A percentile compares a stretch with the other conserved stretches of the same genome.
Conservation (phyloP, 2,113 vertebrate genomes). For the Chionodraco myersi region DNA sequence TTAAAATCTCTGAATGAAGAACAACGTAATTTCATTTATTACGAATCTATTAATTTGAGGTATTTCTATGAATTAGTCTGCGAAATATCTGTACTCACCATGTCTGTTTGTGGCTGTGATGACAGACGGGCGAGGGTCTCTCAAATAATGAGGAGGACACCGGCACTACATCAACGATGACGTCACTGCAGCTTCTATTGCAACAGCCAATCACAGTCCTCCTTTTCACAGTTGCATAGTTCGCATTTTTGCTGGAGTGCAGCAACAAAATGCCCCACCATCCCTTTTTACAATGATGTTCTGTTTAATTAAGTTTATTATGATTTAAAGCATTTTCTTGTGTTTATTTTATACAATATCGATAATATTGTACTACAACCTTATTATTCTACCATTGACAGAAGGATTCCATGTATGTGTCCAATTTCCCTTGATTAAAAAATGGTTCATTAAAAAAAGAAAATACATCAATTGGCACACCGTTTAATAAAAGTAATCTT, state of each 20-base stretch:
- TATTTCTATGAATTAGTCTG: accelerated
- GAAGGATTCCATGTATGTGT: too few relatives aligned
- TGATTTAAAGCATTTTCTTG: neutral
- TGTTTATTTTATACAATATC: too few relatives aligned
- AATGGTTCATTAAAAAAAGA: too few relatives aligned
- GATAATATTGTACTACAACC: too few relatives aligned
- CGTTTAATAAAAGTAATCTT: too few relatives aligned
- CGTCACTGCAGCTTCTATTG: neutral
- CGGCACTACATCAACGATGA: conserved; percentile 38
- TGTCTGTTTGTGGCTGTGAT: conserved; percentile 13
- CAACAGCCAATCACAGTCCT: conserved; percentile 60
- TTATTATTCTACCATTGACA: too few relatives aligned
- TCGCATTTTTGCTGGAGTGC: conserved; percentile 2
- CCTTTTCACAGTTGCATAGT: neutral
- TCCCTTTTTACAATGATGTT: too few relatives aligned
- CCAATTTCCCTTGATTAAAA: too few relatives aligned
- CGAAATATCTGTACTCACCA: conserved; percentile 42
- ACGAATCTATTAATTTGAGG: accelerated
- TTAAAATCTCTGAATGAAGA: neutral
- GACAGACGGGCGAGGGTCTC: conserved; percentile 6
- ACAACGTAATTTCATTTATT: neutral
- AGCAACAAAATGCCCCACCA: neutral
- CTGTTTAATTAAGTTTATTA: neutral
- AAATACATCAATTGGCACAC: too few relatives aligned
- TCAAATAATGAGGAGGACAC: neutral